Evolutionary conservation across 23 tunicate genomes (phyloP).

Genomic region (Diplosoma virens): DNA sequence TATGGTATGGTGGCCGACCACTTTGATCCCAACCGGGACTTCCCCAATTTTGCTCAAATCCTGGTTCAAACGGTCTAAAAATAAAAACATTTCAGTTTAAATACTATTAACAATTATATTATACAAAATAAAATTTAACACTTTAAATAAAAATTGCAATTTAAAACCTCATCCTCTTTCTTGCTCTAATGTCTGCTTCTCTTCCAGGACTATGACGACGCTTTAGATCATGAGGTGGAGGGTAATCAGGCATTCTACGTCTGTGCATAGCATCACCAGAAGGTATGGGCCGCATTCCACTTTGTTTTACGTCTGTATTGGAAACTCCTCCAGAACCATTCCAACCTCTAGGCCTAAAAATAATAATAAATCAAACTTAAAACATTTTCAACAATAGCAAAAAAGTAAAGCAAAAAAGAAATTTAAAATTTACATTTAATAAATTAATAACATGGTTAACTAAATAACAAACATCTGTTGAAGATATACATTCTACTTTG

Average conservation of each 20-base stretch:
- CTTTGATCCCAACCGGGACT: constrained; percentile 39
- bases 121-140: not conserved
- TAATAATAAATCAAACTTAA: not conserved
- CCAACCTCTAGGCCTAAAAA: constrained; percentile 74
- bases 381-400: too few species aligned
- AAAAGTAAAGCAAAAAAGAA: too few species aligned
- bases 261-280: constrained; percentile 49
- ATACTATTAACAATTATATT: not conserved
- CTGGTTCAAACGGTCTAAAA: constrained; percentile 69
- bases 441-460: too few species aligned
- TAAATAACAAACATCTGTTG: too few species aligned
- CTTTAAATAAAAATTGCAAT: not conserved
- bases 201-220: constrained; percentile 65
- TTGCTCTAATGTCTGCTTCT: constrained; percentile 79
- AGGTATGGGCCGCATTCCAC: constrained; percentile 56
- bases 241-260: constrained; percentile 62
- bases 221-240: constrained; percentile 70
- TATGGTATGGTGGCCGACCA: constrained; percentile 47
- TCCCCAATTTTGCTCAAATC: constrained; percentile 61
- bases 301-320: constrained; percentile 56
- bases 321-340: constrained; percentile 39
- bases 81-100: not conserved
- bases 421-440: too few species aligned
- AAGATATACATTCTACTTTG: too few species aligned
- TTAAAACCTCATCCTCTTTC: constrained; percentile 75